These are phyloP conservation scores for Panagrolaimus sp. DNA, from an alignment of 1,140 invertebrate genomes.

Conservation along the genomic window DNA sequence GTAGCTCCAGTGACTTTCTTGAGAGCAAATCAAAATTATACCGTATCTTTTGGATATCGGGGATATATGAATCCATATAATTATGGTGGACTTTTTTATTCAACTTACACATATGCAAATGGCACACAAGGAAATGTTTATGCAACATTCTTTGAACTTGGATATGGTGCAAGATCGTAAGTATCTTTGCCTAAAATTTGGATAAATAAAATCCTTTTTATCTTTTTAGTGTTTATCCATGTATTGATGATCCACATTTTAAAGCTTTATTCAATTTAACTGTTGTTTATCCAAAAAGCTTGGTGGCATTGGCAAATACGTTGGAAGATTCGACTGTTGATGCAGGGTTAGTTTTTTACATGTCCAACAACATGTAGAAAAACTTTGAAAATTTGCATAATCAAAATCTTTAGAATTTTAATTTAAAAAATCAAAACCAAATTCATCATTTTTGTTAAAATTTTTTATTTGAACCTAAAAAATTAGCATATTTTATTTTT, in stretches of 20 bases:
- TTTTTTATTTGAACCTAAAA: too few relatives aligned
- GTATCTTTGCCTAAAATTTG: neutral
- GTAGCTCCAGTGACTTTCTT: neutral
- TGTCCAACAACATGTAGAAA: too few relatives aligned
- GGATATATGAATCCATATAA: neutral
- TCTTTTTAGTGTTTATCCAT: constrained; percentile 10
- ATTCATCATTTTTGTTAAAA: too few relatives aligned
- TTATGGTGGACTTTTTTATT: neutral
- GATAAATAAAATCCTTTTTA: neutral
- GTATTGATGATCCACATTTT: constrained; percentile 19
- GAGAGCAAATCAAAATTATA: neutral
- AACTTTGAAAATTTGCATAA: too few relatives aligned
- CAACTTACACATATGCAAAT: neutral
- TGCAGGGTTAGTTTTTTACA: constrained; percentile 8
- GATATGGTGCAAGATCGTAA: neutral
- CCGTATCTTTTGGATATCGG: neutral
- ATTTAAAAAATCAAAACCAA: too few relatives aligned
- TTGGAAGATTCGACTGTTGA: neutral
- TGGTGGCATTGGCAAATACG: constrained; percentile 3
- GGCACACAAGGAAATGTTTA: neutral
- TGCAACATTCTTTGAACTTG: constrained; percentile 8
- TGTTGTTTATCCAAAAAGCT: constrained; percentile 1
- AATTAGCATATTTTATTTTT: neutral
- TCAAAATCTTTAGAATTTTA: too few relatives aligned
- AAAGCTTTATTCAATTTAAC: constrained; percentile 9